Conservation (phyloP, 2,797 vertebrate species). For the Tinamus major region DNA sequence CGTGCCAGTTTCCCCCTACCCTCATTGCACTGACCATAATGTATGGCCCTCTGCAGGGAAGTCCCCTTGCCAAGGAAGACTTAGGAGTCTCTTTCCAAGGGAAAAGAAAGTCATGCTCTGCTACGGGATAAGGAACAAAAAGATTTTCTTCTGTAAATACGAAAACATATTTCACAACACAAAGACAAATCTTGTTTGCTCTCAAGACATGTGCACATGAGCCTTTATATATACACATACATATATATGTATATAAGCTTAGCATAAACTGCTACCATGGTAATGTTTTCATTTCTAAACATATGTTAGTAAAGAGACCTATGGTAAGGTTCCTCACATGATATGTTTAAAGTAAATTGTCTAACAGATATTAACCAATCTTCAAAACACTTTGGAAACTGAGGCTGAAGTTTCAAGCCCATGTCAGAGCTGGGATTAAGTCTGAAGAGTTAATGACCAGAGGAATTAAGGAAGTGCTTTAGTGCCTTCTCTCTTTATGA, state of each 20-base stretch:
- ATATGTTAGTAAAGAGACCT: not conserved
- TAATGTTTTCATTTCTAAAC: conserved; percentile 44
- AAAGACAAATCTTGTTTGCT: conserved; percentile 2
- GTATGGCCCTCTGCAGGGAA: conserved; percentile 2
- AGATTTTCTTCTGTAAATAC: not conserved
- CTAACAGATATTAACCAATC: not conserved
- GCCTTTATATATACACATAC: not conserved
- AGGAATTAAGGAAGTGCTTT: conserved; percentile 43
- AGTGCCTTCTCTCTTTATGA: not conserved
- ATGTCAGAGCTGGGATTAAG: conserved; percentile 16
- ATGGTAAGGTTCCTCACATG: conserved; percentile 3
- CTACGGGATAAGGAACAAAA: not conserved
- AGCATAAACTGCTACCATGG: conserved; percentile 35
- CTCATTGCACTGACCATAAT: not conserved
- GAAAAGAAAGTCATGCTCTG: not conserved
- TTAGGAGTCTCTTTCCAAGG: not conserved
- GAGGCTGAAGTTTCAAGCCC: conserved; percentile 30
- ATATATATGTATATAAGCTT: not conserved
- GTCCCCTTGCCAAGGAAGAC: conserved; percentile 1
- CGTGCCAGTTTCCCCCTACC: not conserved
- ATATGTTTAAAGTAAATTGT: not conserved
- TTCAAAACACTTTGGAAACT: conserved; percentile 22
- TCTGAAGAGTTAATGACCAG: not conserved
- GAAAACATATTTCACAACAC: not conserved
- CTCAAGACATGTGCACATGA: not conserved